Percentiles rank a stretch among this genome's conserved stretches.
phyloP scores from a whole-genome alignment of 2,888 invertebrate genomes.

The Microplitis manilae region DNA sequence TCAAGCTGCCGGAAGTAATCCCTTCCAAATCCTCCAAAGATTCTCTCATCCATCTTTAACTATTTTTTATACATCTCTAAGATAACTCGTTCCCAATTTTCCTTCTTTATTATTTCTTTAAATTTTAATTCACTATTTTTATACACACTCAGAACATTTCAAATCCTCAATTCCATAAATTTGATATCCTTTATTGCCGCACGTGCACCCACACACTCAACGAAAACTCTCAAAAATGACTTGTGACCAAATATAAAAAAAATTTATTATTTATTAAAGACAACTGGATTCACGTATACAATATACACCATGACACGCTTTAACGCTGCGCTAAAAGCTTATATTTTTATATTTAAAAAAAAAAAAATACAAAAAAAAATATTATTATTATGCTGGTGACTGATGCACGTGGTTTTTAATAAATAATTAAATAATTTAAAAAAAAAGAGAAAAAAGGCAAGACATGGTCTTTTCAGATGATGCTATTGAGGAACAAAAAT shows the following conservation, averaged over 20 bases:
- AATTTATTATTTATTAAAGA: conserved; percentile 14
- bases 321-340: conserved; percentile 41
- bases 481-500: conserved; percentile 46
- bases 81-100: conserved; percentile 16
- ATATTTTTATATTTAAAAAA: conserved; percentile 16
- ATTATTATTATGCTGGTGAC: conserved; percentile 27
- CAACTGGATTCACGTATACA: conserved; percentile 2
- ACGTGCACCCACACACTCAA: conserved; percentile 69
- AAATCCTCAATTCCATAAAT: conserved; percentile 14
- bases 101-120: conserved; percentile 35
- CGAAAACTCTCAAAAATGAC: conserved; percentile 36
- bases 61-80: conserved; percentile 5
- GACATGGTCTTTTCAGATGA: conserved; percentile 57
- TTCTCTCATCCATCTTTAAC: conserved; percentile 12
- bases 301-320: conserved; percentile 33
- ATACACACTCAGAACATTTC: conserved; percentile 15
- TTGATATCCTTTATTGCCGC: conserved; percentile 56
- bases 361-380: neutral
- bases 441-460: conserved; percentile 39
- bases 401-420: conserved; percentile 26
- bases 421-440: conserved; percentile 16
- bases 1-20: conserved; percentile 32
- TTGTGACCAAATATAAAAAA: conserved; percentile 35
- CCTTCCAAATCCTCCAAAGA: conserved; percentile 31
- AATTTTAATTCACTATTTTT: conserved; percentile 10